Conservation (phyloP, 2,888 invertebrate genomes). For the Scaptomyza flava region DNA sequence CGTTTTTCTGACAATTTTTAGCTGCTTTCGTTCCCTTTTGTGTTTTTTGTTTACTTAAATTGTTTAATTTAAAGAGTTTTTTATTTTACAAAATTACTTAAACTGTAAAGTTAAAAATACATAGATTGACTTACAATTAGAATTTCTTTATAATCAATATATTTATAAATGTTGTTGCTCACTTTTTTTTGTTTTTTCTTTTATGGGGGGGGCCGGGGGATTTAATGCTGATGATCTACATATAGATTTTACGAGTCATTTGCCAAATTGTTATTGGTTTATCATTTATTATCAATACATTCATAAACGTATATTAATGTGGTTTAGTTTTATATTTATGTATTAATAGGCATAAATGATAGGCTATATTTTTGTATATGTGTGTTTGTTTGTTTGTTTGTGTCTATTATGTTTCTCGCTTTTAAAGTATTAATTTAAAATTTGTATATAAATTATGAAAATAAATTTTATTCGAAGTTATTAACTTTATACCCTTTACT, state of each 20-base stretch:
- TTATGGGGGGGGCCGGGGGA: slow-evolving; percentile 27
- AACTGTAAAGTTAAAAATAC: slow-evolving; percentile 70
- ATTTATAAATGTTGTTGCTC: slow-evolving; percentile 58
- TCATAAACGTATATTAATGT: slow-evolving; percentile 62
- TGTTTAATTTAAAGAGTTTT: slow-evolving; percentile 72
- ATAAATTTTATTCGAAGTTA: slow-evolving; percentile 77
- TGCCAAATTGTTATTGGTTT: slow-evolving; percentile 44
- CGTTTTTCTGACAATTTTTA: slow-evolving; percentile 50
- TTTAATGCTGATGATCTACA: slow-evolving; percentile 59
- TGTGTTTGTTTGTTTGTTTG: slow-evolving; percentile 14
- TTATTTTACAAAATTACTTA: slow-evolving; percentile 78
- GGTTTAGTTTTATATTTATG: slow-evolving; percentile 53
- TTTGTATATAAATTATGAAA: slow-evolving; percentile 78
- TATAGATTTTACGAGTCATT: slow-evolving; percentile 50
- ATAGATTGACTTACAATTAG: slow-evolving; percentile 72
- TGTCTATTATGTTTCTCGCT: slow-evolving; percentile 39
- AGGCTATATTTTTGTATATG: slow-evolving; percentile 57
- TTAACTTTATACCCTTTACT: slow-evolving; percentile 67
- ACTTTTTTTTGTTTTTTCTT: slow-evolving; percentile 45
- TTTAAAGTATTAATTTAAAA: slow-evolving; percentile 51
- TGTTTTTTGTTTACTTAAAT: slow-evolving; percentile 52
- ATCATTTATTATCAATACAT: slow-evolving; percentile 57
- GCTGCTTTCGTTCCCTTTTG: slow-evolving; percentile 37
- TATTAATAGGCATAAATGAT: slow-evolving; percentile 69
- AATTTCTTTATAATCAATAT: slow-evolving; percentile 71